phyloP scores from a whole-genome alignment of 2,888 invertebrate genomes.

The Camponotus fellah region DNA sequence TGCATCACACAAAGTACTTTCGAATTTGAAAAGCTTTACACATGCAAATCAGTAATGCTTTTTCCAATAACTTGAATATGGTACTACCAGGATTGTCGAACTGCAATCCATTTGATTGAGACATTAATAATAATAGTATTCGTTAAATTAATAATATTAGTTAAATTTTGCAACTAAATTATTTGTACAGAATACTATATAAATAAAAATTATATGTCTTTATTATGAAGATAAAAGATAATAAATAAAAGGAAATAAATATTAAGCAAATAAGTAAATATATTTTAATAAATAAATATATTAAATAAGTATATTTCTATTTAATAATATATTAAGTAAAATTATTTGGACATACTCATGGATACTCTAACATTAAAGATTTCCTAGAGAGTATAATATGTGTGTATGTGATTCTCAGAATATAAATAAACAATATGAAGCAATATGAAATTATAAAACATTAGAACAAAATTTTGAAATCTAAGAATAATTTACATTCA shows the following conservation, averaged over 20 bases:
- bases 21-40: background rate
- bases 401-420: background rate
- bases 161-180: background rate
- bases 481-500: background rate
- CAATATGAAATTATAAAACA: background rate
- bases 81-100: background rate
- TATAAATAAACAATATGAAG: background rate
- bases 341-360: background rate
- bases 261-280: too few species aligned
- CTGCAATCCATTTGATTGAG: conserved; percentile 14
- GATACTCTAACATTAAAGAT: background rate
- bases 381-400: background rate
- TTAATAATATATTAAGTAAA: background rate
- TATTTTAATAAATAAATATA: background rate
- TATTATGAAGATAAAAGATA: background rate
- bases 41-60: conserved; percentile 8
- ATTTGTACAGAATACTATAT: background rate
- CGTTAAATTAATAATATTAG: background rate
- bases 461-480: background rate
- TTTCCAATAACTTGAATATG: conserved; percentile 12
- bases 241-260: too few species aligned
- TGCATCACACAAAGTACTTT: conserved; percentile 19
- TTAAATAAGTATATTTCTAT: too few species aligned
- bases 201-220: background rate
- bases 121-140: background rate